Evolutionary conservation across 2,888 invertebrate species (phyloP).

Genomic region (Blera fallax): DNA sequence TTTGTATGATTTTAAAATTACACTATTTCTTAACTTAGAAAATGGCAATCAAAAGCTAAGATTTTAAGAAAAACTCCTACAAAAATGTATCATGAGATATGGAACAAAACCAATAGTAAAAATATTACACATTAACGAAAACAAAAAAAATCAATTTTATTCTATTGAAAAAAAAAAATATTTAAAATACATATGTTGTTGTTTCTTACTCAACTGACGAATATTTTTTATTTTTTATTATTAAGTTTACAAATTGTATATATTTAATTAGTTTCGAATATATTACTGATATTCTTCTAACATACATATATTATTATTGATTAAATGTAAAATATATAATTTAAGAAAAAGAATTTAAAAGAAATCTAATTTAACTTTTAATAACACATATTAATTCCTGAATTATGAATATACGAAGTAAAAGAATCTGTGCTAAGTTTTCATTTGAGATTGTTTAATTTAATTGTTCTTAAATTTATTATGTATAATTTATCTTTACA

Average conservation of each 20-base stretch:
- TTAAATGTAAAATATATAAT: slow-evolving; percentile 17
- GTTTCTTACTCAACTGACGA: background rate
- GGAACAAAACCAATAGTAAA: background rate
- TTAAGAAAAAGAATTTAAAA: background rate
- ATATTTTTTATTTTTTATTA: background rate
- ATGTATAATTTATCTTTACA: background rate
- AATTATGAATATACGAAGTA: slow-evolving; percentile 13
- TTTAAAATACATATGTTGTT: background rate
- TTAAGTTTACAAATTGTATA: slow-evolving; percentile 16
- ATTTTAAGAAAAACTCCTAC: background rate
- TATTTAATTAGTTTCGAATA: background rate
- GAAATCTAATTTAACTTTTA: background rate
- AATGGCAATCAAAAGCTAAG: slow-evolving; percentile 2
- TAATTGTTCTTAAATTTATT: slow-evolving; percentile 7
- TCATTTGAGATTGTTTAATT: slow-evolving; percentile 12
- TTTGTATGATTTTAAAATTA: background rate
- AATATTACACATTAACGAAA: background rate
- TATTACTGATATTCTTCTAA: background rate
- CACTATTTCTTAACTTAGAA: background rate
- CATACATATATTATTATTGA: slow-evolving; percentile 9
- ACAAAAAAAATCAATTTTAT: background rate
- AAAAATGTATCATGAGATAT: background rate
- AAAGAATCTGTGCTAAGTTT: slow-evolving; percentile 11
- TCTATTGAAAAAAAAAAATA: background rate
- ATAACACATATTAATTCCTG: slow-evolving; percentile 20